Evolutionary conservation across 2,113 vertebrate species (phyloP).

Genomic region (Montifringilla adamsi): DNA sequence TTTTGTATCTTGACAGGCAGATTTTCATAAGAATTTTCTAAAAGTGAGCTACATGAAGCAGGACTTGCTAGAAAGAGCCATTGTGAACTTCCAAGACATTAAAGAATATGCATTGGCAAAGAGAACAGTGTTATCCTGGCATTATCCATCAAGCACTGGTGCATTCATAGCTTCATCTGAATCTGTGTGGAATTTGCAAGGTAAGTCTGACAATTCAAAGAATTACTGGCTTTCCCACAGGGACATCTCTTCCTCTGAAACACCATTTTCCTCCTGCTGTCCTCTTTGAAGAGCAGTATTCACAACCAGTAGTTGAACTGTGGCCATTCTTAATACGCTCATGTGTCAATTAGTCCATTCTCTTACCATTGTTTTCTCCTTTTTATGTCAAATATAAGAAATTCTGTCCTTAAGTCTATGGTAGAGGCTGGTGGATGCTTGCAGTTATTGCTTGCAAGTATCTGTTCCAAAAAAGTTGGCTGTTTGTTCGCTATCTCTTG

Average conservation of each 20-base stretch:
- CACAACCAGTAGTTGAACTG: neutral
- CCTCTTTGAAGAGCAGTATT: neutral
- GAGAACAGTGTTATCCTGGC: neutral
- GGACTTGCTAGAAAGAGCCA: neutral
- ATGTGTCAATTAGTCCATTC: neutral
- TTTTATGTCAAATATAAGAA: neutral
- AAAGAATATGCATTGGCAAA: neutral
- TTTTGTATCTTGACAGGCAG: conserved; percentile 3
- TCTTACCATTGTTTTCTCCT: neutral
- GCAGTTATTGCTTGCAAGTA: neutral
- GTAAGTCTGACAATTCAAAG: conserved; percentile 1
- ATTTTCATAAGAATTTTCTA: conserved; percentile 3
- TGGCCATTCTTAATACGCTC: neutral
- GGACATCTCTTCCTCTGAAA: neutral
- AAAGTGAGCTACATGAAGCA: neutral
- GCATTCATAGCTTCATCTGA: neutral
- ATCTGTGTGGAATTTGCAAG: neutral
- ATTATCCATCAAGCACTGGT: conserved; percentile 4
- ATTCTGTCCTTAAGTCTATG: neutral
- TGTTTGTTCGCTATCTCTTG: neutral
- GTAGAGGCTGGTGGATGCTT: neutral
- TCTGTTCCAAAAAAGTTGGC: neutral
- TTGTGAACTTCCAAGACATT: neutral
- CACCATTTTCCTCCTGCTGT: neutral
- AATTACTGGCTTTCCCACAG: neutral